A percentile compares a stretch with the other conserved stretches of the same genome.
Evolutionary conservation across 2,113 vertebrate genomes (phyloP).

Genomic region (Oriolus oriolus): DNA sequence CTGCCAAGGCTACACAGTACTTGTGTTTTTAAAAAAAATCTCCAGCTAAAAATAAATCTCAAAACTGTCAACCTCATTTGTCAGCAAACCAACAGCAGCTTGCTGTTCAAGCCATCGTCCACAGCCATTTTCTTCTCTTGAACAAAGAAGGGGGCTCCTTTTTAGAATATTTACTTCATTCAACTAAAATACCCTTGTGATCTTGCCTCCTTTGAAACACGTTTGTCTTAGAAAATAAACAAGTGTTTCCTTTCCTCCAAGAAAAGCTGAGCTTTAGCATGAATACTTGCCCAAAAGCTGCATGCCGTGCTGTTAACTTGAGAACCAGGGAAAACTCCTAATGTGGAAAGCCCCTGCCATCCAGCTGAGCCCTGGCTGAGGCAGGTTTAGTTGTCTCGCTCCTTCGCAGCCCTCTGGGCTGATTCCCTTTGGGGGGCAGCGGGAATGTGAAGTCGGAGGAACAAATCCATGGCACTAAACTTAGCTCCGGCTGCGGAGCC

Average conservation of each 20-base stretch:
- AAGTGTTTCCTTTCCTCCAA: neutral
- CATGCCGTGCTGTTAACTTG: neutral
- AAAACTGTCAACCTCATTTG: neutral
- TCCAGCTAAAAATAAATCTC: constrained; percentile 51
- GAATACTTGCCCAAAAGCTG: constrained; percentile 9
- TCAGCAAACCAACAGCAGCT: constrained; percentile 5
- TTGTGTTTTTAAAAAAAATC: neutral
- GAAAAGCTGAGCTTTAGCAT: neutral
- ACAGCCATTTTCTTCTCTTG: constrained; percentile 20
- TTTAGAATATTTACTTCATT: constrained; percentile 1
- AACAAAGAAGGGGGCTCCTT: neutral
- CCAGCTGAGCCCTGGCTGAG: neutral
- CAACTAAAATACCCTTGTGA: neutral
- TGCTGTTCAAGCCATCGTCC: neutral
- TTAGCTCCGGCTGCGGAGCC: neutral
- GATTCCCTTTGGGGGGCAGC: neutral
- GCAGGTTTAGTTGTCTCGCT: neutral
- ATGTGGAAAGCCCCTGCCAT: neutral
- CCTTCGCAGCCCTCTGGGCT: neutral
- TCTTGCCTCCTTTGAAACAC: constrained; percentile 13
- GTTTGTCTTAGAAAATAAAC: neutral
- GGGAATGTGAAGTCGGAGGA: neutral
- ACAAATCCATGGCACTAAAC: neutral
- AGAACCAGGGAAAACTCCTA: neutral
- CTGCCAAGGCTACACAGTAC: constrained; percentile 29